Conservation (phyloP, 1,140 invertebrate genomes). For the Caenorhabditis remanei region DNA sequence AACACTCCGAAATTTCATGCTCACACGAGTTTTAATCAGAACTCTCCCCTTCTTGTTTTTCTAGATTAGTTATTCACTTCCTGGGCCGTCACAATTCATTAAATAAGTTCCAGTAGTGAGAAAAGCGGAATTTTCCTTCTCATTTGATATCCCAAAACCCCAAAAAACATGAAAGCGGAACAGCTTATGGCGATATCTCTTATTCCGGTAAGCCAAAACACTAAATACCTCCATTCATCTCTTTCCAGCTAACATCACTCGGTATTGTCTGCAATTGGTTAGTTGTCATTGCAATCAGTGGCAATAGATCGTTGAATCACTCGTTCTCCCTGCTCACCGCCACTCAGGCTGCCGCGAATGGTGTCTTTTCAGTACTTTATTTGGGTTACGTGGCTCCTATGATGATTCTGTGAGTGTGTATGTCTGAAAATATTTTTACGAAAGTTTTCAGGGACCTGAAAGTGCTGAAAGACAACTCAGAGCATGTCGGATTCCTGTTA, state of each 20-base stretch:
- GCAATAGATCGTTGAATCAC: background rate
- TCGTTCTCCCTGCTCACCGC: background rate
- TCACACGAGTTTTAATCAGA: background rate
- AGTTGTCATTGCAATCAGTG: slow-evolving; percentile 3
- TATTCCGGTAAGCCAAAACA: background rate
- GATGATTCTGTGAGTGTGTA: background rate
- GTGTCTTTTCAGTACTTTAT: background rate
- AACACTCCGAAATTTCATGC: background rate
- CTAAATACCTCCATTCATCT: no score
- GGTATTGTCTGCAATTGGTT: background rate
- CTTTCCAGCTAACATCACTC: background rate
- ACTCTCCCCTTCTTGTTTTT: background rate
- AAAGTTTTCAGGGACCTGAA: background rate
- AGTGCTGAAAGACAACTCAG: background rate
- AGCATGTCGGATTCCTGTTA: background rate
- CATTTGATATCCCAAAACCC: background rate
- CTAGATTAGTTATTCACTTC: background rate
- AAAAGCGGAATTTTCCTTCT: background rate
- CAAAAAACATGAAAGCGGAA: background rate
- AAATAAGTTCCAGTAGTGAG: background rate
- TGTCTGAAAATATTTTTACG: no score
- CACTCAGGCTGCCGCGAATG: background rate
- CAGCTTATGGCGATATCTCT: background rate
- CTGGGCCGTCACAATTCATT: background rate
- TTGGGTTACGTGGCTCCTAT: background rate